Evolutionary conservation across 2,113 vertebrate genomes (phyloP).

Genomic region (Nettapus auritus): DNA sequence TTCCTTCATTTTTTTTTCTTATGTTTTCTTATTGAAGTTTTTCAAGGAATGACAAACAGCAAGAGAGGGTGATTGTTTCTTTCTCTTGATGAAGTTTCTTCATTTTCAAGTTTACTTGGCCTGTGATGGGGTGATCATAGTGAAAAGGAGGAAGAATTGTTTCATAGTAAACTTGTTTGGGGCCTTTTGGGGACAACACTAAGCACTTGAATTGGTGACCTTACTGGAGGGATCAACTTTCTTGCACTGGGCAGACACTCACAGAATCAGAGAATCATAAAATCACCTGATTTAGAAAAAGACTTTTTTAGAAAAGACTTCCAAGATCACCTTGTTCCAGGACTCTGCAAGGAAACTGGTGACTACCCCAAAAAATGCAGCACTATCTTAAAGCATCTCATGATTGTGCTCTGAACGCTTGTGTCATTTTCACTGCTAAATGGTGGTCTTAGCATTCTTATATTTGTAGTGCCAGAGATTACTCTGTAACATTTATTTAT

Average conservation of each 20-base stretch:
- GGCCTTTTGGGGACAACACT: neutral
- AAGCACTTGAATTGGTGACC: neutral
- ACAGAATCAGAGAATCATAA: neutral
- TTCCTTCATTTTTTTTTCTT: neutral
- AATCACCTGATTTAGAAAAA: neutral
- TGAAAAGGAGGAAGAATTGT: neutral
- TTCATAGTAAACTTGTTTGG: neutral
- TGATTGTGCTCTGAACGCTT: neutral
- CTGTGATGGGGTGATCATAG: neutral
- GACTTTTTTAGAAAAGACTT: neutral
- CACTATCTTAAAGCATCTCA: neutral
- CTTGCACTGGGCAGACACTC: neutral
- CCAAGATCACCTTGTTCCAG: neutral
- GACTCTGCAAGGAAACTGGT: neutral
- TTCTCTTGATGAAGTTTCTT: neutral
- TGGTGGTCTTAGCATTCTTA: neutral
- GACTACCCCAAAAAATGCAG: neutral
- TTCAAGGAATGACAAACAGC: neutral
- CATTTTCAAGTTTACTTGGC: neutral
- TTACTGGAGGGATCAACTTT: neutral
- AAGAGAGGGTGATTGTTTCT: neutral
- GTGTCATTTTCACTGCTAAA: neutral
- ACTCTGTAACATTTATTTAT: too few species aligned
- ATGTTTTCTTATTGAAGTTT: neutral
- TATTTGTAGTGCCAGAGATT: neutral